phyloP scores from a whole-genome alignment of 2,797 vertebrate species.

The Gadopsis marmoratus region DNA sequence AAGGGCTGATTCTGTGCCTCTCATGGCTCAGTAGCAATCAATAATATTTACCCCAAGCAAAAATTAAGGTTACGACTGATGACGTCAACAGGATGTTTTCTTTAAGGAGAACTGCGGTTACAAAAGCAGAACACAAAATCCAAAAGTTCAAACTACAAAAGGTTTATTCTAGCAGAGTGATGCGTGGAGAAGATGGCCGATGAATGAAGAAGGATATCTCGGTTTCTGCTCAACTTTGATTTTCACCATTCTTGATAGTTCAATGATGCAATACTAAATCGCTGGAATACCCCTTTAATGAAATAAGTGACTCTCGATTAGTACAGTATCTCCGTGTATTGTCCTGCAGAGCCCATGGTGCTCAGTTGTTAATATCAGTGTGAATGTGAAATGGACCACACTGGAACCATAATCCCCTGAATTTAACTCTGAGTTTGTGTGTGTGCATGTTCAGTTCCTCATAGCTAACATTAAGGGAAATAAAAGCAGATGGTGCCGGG shows the following conservation, averaged over 20 bases:
- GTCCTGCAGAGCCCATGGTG: constrained; percentile 20
- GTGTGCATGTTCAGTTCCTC: not conserved
- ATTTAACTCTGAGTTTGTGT: constrained; percentile 19
- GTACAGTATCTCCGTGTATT: not conserved
- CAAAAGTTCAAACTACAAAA: no score
- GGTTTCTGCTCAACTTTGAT: not conserved
- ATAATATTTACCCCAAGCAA: constrained; percentile 21
- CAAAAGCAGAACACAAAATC: no score
- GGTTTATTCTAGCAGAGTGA: no score
- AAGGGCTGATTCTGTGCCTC: constrained; percentile 6
- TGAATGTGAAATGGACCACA: constrained; percentile 22
- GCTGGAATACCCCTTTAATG: not conserved
- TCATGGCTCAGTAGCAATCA: constrained; percentile 6
- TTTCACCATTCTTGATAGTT: not conserved
- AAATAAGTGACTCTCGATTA: constrained; percentile 9
- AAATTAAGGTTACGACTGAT: constrained; percentile 17
- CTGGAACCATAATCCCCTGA: constrained; percentile 26
- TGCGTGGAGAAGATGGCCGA: no score
- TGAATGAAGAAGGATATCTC: no score
- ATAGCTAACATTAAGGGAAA: constrained; percentile 40
- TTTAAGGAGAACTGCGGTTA: no score
- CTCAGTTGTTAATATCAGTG: constrained; percentile 12
- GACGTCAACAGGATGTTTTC: not conserved
- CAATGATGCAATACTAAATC: not conserved
- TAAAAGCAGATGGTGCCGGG: constrained; percentile 46